Percentiles rank a stretch among this genome's conserved stretches.
phyloP scores from a whole-genome alignment of 2,113 vertebrate species.

The Chaetura pelagica region DNA sequence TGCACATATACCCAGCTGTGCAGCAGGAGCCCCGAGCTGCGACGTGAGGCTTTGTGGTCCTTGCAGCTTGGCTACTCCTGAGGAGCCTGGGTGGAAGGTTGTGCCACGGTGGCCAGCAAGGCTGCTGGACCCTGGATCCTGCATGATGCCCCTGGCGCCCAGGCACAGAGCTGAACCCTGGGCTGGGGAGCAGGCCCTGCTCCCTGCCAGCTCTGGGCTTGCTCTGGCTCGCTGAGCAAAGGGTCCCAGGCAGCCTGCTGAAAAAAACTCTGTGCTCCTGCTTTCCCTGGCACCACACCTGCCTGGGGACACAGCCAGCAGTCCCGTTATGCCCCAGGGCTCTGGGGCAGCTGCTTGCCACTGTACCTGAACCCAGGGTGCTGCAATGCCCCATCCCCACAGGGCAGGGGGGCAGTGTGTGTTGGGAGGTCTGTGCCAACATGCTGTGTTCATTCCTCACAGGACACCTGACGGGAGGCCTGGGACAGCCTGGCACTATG shows the following conservation, averaged over 20 bases:
- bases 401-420: fast-evolving
- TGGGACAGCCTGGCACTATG: slow-evolving; percentile 50
- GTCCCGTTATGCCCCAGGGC: not conserved
- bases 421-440: not conserved
- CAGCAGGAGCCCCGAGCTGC: not conserved
- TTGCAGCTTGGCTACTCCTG: not conserved
- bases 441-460: not conserved
- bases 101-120: not conserved
- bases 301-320: not conserved
- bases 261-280: not conserved
- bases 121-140: not conserved
- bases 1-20: fast-evolving
- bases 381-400: not conserved
- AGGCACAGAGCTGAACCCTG: not conserved
- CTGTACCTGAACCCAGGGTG: not conserved
- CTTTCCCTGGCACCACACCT: not conserved
- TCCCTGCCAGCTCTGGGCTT: not conserved
- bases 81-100: not conserved
- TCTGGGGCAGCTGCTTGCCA: not conserved
- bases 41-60: not conserved
- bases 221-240: not conserved
- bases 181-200: not conserved
- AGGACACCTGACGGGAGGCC: not conserved
- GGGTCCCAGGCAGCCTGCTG: not conserved
- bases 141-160: not conserved